Evolutionary conservation across 2,113 vertebrate species (phyloP).

Genomic region (Lycaon pictus): DNA sequence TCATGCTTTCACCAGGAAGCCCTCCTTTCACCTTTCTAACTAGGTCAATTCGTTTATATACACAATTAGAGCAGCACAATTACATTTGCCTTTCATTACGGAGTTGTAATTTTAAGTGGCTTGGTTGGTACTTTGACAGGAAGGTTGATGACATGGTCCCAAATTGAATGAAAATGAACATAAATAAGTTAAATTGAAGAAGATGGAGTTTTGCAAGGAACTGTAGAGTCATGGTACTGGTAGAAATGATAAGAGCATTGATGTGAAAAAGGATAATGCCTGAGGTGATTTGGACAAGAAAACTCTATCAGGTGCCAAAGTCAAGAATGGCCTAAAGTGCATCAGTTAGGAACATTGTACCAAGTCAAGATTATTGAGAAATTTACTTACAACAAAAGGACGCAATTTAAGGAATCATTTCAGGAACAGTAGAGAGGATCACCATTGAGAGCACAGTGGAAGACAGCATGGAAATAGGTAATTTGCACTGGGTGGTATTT

Average conservation of each 20-base stretch:
- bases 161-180: constrained; percentile 27
- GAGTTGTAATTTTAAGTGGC: not conserved
- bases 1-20: not conserved
- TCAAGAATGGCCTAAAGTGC: not conserved
- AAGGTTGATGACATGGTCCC: not conserved
- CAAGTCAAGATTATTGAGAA: not conserved
- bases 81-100: not conserved
- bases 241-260: constrained; percentile 32
- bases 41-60: not conserved
- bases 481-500: not conserved
- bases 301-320: not conserved
- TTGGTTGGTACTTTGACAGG: constrained; percentile 16
- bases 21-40: not conserved
- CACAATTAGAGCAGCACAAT: not conserved
- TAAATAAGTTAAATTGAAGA: constrained; percentile 10
- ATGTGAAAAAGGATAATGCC: not conserved
- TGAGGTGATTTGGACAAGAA: not conserved
- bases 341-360: not conserved
- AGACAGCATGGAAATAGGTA: not conserved
- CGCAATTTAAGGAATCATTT: not conserved
- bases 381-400: not conserved
- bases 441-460: not conserved
- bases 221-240: not conserved
- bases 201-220: not conserved
- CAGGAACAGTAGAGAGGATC: not conserved